Evolutionary conservation across 2,113 vertebrate species (phyloP), one percentile per base, ranked within the genome.

Genomic region (Chascanopsetta lugubris): DNA sequence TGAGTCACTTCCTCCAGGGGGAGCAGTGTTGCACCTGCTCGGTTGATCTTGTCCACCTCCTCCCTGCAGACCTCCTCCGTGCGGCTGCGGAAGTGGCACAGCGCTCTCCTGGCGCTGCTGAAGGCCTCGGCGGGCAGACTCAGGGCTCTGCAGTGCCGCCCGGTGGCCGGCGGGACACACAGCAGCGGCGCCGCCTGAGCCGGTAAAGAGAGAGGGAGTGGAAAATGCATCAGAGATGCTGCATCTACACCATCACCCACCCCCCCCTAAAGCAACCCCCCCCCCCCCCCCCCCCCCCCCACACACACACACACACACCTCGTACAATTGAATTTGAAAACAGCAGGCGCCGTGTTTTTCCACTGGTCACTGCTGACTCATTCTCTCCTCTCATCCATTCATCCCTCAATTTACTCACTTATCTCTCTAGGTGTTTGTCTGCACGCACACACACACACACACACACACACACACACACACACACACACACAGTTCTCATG

Each of bases 11-110:
- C 21, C 7, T 54, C 22, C 45, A 0, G 12, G 0, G 8, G 27
- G 58, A 46, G n/a, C 24, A 43, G 20, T 21, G 32, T 6, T 9
- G 29, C 74, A 90, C 90, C 86, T 65, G 78, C 56, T 0, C 64
- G 72, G 56, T 61, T 82, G 66, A 91, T 85, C 24, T 83, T 85
- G 62, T 89, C 83, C 45, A 86, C 69, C 51, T 89, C 87, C 83
- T 91, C 90, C 46, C 80, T 30, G 73, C 87, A 91, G 42, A 87
- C 66, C 24, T 91, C 89, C 69, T 91, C 88, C 61, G 90, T 56
- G 13, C 71, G 82, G 56, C 82, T 78, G 58, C 88, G 83, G 29
- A 91, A 63, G 57, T 76, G 83, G 8, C 78, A 69, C 62, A 91
- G 79, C 1, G 70, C 80, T 29, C 61, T 67, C 26, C 83, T 60